Evolutionary conservation across 2,797 vertebrate species (phyloP).

Genomic region (Manis crassicaudata): DNA sequence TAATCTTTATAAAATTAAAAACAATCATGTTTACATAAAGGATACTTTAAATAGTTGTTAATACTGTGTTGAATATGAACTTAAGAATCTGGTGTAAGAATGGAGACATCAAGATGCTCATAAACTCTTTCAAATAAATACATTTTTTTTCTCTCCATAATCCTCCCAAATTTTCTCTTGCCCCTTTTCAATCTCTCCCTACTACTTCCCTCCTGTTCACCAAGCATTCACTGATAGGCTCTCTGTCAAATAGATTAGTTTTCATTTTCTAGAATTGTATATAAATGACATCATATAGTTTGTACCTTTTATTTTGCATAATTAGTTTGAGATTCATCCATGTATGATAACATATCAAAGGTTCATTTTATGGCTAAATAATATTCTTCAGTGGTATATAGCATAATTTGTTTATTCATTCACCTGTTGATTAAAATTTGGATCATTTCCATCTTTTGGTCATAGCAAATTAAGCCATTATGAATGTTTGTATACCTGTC

Average conservation of each 20-base stretch:
- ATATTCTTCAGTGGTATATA: not conserved
- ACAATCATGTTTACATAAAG: not conserved
- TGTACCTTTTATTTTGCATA: not conserved
- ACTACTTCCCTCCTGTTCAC: not conserved
- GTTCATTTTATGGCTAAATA: not conserved
- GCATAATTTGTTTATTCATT: not conserved
- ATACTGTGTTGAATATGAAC: not conserved
- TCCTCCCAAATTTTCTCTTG: not conserved
- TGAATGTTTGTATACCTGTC: not conserved
- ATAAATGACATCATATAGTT: not conserved
- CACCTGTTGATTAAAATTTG: not conserved
- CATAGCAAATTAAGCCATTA: not conserved
- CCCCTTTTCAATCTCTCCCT: not conserved
- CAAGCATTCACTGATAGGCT: not conserved
- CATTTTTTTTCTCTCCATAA: not conserved
- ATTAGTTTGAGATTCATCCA: not conserved
- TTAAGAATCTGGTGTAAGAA: not conserved
- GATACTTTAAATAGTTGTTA: not conserved
- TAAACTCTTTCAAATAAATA: not conserved
- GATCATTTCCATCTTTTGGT: not conserved
- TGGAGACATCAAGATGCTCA: not conserved
- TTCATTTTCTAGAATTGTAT: not conserved
- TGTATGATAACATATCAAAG: not conserved
- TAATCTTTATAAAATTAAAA: not conserved
- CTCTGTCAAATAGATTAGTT: not conserved